Evolutionary conservation across 1,140 invertebrate genomes (phyloP).

Genomic region (Cherax quadricarinatus): DNA sequence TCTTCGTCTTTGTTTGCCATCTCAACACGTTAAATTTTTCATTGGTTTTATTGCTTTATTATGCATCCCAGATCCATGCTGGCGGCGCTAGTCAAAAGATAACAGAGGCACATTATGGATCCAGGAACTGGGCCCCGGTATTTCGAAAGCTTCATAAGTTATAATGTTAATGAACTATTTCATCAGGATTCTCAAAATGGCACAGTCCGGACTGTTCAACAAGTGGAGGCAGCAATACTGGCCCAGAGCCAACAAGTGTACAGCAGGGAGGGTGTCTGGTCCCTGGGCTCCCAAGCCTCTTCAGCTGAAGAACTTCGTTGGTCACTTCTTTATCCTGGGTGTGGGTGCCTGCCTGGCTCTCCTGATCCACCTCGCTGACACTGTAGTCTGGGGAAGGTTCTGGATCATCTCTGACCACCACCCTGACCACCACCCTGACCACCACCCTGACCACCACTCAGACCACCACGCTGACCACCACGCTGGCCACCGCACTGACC

Average conservation of each 20-base stretch:
- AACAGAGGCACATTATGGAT: too few relatives aligned
- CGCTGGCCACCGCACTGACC: too few relatives aligned
- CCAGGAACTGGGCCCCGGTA: too few relatives aligned
- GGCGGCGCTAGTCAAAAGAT: too few relatives aligned
- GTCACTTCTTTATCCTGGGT: slow-evolving; percentile 70
- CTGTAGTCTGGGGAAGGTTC: too few relatives aligned
- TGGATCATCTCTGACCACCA: too few relatives aligned
- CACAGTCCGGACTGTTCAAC: slow-evolving; percentile 71
- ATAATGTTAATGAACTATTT: neutral
- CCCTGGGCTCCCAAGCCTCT: slow-evolving; percentile 54
- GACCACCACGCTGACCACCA: too few relatives aligned
- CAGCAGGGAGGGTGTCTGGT: neutral
- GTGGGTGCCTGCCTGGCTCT: slow-evolving; percentile 37
- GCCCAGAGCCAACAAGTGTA: slow-evolving; percentile 73
- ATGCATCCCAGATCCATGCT: too few relatives aligned
- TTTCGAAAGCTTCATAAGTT: too few relatives aligned
- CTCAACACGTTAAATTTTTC: neutral
- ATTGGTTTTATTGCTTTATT: neutral
- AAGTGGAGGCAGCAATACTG: slow-evolving; percentile 72
- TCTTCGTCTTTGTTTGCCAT: too few relatives aligned
- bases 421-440: too few relatives aligned
- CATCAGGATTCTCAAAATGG: slow-evolving; percentile 73
- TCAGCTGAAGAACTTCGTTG: slow-evolving; percentile 51
- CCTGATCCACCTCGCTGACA: slow-evolving; percentile 21
- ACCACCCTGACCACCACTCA: too few relatives aligned